Conservation (phyloP, 2,113 vertebrate species). For the Oncorhynchus mykiss region DNA sequence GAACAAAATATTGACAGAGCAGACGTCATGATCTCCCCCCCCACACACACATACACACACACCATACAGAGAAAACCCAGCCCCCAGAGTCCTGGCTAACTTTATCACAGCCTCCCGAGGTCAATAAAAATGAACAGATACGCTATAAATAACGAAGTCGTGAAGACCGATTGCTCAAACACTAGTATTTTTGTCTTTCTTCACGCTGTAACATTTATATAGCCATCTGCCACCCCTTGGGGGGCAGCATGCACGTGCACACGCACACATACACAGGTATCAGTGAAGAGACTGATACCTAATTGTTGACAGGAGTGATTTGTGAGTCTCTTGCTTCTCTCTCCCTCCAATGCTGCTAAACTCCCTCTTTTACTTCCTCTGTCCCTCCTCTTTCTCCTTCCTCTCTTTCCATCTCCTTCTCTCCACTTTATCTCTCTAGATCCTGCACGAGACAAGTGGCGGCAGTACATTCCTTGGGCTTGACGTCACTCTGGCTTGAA, state of each 20-base stretch:
- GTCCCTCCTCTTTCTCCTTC: slow-evolving; percentile 6
- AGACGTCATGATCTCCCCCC: slow-evolving; percentile 24
- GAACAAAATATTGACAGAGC: too few species aligned
- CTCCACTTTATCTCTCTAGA: neutral
- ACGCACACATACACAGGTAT: slow-evolving; percentile 35
- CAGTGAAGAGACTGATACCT: slow-evolving; percentile 58
- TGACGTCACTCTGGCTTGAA: slow-evolving; percentile 35
- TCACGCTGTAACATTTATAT: neutral
- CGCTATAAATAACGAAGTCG: neutral
- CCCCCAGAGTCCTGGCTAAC: neutral
- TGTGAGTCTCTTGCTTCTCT: slow-evolving; percentile 51
- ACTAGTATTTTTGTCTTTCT: neutral
- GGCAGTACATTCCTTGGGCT: slow-evolving; percentile 17
- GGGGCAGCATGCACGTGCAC: slow-evolving; percentile 9
- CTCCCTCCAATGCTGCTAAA: slow-evolving; percentile 58
- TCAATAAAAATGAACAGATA: slow-evolving; percentile 31
- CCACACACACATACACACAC: slow-evolving; percentile 17
- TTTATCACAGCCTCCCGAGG: neutral
- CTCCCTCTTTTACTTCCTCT: slow-evolving; percentile 26
- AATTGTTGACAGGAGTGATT: slow-evolving; percentile 79
- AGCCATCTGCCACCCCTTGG: neutral
- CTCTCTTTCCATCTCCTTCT: slow-evolving; percentile 29
- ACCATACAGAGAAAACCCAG: neutral
- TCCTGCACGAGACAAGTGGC: neutral
- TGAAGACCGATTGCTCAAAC: neutral